Evolutionary conservation across 2,888 invertebrate genomes (phyloP).

Genomic region (Patella caerulea): DNA sequence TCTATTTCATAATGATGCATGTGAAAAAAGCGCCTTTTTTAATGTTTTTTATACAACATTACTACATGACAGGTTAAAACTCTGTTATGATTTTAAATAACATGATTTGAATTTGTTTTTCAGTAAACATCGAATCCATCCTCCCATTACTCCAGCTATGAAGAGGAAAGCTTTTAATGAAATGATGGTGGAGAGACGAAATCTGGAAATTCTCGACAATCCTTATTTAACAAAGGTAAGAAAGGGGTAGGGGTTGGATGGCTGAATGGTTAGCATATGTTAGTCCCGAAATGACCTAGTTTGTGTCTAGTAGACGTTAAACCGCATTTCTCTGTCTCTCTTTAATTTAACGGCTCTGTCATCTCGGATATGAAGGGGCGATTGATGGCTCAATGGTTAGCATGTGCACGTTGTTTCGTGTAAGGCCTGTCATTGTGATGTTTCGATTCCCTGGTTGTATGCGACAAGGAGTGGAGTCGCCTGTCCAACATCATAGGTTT

Average conservation of each 20-base stretch:
- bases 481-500: no score
- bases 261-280: no score
- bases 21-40: not conserved
- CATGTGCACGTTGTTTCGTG: no score
- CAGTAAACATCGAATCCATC: slow-evolving; percentile 40
- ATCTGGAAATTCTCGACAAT: slow-evolving; percentile 40
- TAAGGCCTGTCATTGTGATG: no score
- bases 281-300: no score
- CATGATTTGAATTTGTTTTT: slow-evolving; percentile 22
- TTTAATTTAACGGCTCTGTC: no score
- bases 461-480: no score
- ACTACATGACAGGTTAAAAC: not conserved
- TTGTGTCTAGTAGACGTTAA: no score
- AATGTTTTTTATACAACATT: not conserved
- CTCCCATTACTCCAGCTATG: slow-evolving; percentile 30
- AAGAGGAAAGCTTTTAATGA: slow-evolving; percentile 41
- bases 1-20: not conserved
- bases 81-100: not conserved
- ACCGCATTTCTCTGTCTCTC: no score
- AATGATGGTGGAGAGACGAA: slow-evolving; percentile 41
- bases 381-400: no score
- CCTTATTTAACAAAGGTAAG: slow-evolving; percentile 41
- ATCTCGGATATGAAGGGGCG: no score
- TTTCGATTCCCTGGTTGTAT: no score
- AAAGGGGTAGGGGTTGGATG: not conserved